Evolutionary conservation across 2,113 vertebrate genomes (phyloP).

Genomic region (Paramisgurnus dabryanus): DNA sequence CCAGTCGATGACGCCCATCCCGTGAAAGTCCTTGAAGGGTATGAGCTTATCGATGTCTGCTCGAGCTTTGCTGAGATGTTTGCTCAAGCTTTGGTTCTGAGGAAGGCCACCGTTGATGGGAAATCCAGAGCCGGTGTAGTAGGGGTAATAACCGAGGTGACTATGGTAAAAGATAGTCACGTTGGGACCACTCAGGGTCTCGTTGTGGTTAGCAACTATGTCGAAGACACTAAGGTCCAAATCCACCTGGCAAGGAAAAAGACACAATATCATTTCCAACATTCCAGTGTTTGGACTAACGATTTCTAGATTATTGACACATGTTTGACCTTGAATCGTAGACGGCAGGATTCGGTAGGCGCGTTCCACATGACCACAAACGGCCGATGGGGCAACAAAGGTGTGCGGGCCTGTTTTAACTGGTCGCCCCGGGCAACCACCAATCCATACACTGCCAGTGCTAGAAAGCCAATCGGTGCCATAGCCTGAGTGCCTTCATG

Average conservation of each 20-base stretch:
- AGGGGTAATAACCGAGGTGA: slow-evolving; percentile 86
- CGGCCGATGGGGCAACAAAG: slow-evolving; percentile 78
- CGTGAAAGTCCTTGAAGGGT: slow-evolving; percentile 81
- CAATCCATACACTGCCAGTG: slow-evolving; percentile 48
- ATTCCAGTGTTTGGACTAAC: background rate
- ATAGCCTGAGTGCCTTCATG: slow-evolving; percentile 63
- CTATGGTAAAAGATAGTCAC: slow-evolving; percentile 90
- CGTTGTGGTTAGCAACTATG: slow-evolving; percentile 84
- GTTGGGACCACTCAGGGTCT: slow-evolving; percentile 84
- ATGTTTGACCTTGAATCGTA: slow-evolving; percentile 72
- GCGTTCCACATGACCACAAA: slow-evolving; percentile 89
- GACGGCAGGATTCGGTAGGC: slow-evolving; percentile 80
- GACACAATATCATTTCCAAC: background rate
- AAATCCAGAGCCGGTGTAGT: slow-evolving; percentile 74
- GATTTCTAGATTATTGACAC: slow-evolving; percentile 1
- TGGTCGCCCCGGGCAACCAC: slow-evolving; percentile 45
- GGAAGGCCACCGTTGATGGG: slow-evolving; percentile 85
- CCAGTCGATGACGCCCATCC: slow-evolving; percentile 89
- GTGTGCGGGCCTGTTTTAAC: slow-evolving; percentile 70
- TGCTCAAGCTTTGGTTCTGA: slow-evolving; percentile 83
- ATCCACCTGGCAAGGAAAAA: slow-evolving; percentile 68
- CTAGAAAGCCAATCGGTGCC: slow-evolving; percentile 56
- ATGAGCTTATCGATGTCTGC: slow-evolving; percentile 80
- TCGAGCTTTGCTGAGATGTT: slow-evolving; percentile 82
- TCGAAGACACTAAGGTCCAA: slow-evolving; percentile 85